A percentile compares a stretch with the other conserved stretches of the same genome.
phyloP scores from a whole-genome alignment of 1,140 invertebrate genomes.

The Heliconius eleuchia region DNA sequence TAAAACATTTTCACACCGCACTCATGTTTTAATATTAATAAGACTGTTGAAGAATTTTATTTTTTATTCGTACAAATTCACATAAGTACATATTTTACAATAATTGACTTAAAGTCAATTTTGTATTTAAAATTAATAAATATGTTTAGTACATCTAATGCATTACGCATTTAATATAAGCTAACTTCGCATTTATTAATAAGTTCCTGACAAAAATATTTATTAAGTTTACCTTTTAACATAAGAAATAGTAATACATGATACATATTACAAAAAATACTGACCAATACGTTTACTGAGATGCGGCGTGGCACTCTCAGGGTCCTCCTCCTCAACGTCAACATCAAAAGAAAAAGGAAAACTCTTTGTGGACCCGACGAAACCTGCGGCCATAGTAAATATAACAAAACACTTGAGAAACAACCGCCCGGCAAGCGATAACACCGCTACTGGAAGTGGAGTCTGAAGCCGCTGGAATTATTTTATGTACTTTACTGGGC shows the following conservation, averaged over 20 bases:
- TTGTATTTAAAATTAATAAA: background rate
- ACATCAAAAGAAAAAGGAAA: slow-evolving; percentile 79
- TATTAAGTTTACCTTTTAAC: background rate
- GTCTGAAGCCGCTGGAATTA: background rate
- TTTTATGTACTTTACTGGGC: background rate
- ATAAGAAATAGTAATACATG: background rate
- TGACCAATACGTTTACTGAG: slow-evolving; percentile 68
- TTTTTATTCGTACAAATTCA: background rate
- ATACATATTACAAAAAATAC: slow-evolving; percentile 29
- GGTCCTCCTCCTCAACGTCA: slow-evolving; percentile 72
- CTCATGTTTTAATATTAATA: background rate
- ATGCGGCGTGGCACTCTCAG: slow-evolving; percentile 56
- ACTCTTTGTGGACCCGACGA: slow-evolving; percentile 76
- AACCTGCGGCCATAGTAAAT: slow-evolving; percentile 67
- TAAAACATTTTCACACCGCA: background rate
- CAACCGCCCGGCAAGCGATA: slow-evolving; percentile 26
- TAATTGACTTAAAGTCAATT: background rate
- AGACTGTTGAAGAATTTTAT: background rate
- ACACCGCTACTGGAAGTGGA: slow-evolving; percentile 11
- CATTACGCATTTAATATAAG: too few relatives aligned
- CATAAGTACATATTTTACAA: background rate
- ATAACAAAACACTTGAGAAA: background rate
- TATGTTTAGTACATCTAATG: too few relatives aligned
- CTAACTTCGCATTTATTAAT: too few relatives aligned
- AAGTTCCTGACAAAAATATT: background rate